These are phyloP conservation scores for Acipenser transmontanus DNA, from an alignment of 2,797 vertebrate genomes.

Conservation along the genomic window DNA sequence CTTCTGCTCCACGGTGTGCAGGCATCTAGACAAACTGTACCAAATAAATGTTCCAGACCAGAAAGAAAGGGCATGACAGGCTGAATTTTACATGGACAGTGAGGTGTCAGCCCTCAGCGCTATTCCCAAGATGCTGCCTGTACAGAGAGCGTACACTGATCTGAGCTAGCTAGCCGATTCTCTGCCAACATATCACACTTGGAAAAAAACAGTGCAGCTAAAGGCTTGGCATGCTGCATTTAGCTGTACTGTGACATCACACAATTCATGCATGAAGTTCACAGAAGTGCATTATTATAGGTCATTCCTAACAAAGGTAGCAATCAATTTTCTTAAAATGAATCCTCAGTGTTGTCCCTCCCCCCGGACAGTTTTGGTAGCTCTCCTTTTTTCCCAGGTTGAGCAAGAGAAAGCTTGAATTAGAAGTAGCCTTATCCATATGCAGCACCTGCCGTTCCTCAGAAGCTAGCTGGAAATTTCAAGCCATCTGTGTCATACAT, in stretches of 20 bases:
- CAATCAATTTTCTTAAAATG: neutral
- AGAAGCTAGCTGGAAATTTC: slow-evolving; percentile 8
- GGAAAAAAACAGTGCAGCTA: neutral
- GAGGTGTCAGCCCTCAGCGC: slow-evolving; percentile 10
- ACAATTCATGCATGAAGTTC: neutral
- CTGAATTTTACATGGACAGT: slow-evolving; percentile 9
- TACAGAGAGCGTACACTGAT: slow-evolving; percentile 9
- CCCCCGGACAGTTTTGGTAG: neutral
- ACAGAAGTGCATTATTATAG: neutral
- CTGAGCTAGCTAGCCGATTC: slow-evolving; percentile 12
- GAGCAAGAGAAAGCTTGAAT: slow-evolving; percentile 5
- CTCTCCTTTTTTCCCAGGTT: slow-evolving; percentile 2
- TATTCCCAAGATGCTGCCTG: slow-evolving; percentile 14
- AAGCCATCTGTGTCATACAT: slow-evolving; percentile 12
- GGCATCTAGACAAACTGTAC: slow-evolving; percentile 1
- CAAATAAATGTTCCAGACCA: slow-evolving; percentile 3
- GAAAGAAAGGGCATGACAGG: slow-evolving; percentile 8
- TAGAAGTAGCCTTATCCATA: slow-evolving; percentile 3
- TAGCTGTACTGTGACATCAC: neutral
- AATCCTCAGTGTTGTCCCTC: neutral
- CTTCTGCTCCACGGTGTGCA: slow-evolving; percentile 15
- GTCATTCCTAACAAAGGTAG: neutral
- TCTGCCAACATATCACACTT: slow-evolving; percentile 6
- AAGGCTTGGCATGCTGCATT: neutral
- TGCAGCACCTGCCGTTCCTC: neutral